A percentile compares a stretch with the other conserved stretches of the same genome.
These are phyloP conservation scores for Nothura maculosa DNA, from an alignment of 2,797 vertebrate species.

Conservation along the genomic window DNA sequence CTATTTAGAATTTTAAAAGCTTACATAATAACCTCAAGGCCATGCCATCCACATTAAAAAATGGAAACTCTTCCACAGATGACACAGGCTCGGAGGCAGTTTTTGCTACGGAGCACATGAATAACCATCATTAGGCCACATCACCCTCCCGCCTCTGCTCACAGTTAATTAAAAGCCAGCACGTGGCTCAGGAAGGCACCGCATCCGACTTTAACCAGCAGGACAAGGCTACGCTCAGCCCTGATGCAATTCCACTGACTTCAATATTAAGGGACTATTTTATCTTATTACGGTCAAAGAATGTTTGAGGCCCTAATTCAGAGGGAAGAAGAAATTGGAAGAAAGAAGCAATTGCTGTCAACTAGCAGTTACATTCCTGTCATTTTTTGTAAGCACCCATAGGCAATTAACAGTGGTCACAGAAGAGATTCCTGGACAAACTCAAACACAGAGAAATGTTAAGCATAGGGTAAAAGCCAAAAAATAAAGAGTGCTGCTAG, in stretches of 20 bases:
- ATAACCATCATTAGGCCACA: conserved; percentile 51
- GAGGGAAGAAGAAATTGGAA: background rate
- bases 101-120: conserved; percentile 54
- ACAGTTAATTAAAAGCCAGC: conserved; percentile 59
- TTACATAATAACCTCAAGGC: conserved; percentile 63
- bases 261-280: background rate
- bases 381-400: background rate
- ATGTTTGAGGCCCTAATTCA: conserved; percentile 4
- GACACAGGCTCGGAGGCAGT: conserved; percentile 56
- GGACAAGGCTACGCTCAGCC: conserved; percentile 5
- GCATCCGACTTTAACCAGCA: conserved; percentile 12
- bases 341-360: background rate
- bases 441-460: background rate
- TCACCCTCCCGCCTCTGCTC: conserved; percentile 54
- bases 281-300: background rate
- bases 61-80: conserved; percentile 54
- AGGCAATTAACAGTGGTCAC: background rate
- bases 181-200: conserved; percentile 19
- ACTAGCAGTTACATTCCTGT: background rate
- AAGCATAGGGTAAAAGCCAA: background rate
- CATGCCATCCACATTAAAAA: conserved; percentile 70
- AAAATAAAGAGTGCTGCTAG: background rate
- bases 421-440: background rate
- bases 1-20: conserved; percentile 72
- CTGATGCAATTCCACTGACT: background rate